Evolutionary conservation across 2,113 vertebrate species (phyloP), one percentile per base, ranked within the genome.

Genomic region (Pyxicephalus adspersus): DNA sequence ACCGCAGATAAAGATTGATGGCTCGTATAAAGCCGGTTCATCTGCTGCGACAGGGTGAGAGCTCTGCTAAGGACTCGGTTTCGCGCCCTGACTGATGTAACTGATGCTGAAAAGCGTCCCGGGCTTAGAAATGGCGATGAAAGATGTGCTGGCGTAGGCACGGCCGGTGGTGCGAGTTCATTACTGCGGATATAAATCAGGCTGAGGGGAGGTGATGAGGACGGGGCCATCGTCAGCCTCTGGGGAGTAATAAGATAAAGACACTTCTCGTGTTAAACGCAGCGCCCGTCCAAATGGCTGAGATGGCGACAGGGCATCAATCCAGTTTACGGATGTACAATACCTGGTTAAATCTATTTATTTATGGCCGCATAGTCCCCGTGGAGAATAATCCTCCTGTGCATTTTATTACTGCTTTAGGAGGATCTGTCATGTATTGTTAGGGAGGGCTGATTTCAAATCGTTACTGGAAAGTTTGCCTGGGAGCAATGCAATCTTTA

Each of bases 1-100:
- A 61, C 75, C 25, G 55, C n/a, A 67, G 58, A 79, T 79, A 79
- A 58, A 68, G 76, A 79, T 79, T 79, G 76, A 79, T 79, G 76
- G 26, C 20, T 60, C 20, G n/a, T 52, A 68, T 57, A 68, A 38
- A 45, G 76, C 52, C 64, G 26, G 76, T 79, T 79, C 76, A 67
- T 68, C 54, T 26, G 54, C n/a, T 52, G 64, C 67, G 64, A 67
- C 76, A 67, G 76, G 22, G 65, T 66, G 20, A 60, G 23, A 34
- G 22, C 29, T 17, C 28, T 38, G 54, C 31, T 79, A 68, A 67
- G 64, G 64, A 79, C 64, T 25, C 29, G 18, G 20, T 34, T 54
- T 60, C 50, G 50, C 11, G 22, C 31, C 29, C 15, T 25, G 77
- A 3, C 16, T 79, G 77, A 79, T 54, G 23, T 79, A 79, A 79